Evolutionary conservation across 1,140 invertebrate genomes (phyloP).

Genomic region (Heliconius himera): DNA sequence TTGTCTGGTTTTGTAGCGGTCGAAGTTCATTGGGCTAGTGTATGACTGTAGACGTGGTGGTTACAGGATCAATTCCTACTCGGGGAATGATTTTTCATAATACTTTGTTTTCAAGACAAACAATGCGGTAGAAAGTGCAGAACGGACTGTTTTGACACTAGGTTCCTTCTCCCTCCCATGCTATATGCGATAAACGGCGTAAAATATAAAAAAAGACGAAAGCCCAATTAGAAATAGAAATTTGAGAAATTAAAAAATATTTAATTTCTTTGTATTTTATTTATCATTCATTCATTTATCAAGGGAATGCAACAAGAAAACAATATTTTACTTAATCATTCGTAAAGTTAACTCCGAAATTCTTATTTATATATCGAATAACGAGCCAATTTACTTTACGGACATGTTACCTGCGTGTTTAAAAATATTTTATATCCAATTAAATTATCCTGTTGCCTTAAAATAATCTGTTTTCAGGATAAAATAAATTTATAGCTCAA

Average conservation of each 20-base stretch:
- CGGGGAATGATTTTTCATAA: too few species aligned
- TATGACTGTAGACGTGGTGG: too few species aligned
- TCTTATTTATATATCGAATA: conserved; percentile 7
- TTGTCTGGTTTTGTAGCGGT: neutral
- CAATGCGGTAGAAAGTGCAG: too few species aligned
- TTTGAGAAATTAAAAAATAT: too few species aligned
- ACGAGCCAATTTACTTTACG: neutral
- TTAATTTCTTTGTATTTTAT: neutral
- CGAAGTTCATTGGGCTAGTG: neutral
- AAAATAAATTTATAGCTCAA: neutral
- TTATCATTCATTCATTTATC: neutral
- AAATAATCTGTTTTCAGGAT: conserved; percentile 2
- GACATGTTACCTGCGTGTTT: neutral
- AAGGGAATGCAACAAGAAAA: neutral
- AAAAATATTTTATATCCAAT: neutral
- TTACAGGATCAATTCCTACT: too few species aligned
- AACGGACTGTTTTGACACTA: too few species aligned
- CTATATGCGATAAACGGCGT: too few species aligned
- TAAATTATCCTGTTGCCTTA: neutral
- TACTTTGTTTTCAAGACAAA: too few species aligned
- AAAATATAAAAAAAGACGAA: too few species aligned
- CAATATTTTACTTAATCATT: conserved; percentile 4
- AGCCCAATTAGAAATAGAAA: too few species aligned
- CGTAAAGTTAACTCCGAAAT: neutral
- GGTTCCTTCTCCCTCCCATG: too few species aligned